These are phyloP conservation scores for Bungarus multicinctus DNA, from an alignment of 2,113 vertebrate species.

Conservation along the genomic window DNA sequence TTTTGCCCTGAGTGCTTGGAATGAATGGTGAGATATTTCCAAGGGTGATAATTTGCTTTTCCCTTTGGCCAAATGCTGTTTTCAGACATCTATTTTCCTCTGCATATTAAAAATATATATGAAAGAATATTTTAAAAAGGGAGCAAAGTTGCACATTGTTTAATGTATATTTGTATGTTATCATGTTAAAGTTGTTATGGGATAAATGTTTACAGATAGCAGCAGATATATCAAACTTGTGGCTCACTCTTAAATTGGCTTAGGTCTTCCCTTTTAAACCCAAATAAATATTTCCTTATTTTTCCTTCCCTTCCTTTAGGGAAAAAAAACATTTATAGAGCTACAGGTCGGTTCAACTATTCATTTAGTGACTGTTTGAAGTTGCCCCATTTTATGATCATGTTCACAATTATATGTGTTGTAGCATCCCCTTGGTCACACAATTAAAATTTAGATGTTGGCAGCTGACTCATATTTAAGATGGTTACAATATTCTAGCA, in stretches of 20 bases:
- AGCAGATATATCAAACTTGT: neutral
- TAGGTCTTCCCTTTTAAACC: neutral
- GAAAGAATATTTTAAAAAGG: neutral
- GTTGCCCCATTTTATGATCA: too few relatives aligned
- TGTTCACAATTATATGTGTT: neutral
- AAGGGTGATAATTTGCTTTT: neutral
- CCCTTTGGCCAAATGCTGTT: neutral
- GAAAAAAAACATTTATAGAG: neutral
- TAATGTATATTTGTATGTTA: neutral
- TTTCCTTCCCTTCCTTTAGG: neutral
- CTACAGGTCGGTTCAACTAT: neutral
- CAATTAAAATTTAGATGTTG: neutral
- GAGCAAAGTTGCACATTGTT: neutral
- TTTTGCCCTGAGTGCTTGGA: neutral
- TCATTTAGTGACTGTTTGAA: neutral
- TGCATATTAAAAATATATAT: neutral
- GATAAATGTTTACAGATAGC: neutral
- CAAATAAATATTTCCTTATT: neutral
- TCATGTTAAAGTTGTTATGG: neutral
- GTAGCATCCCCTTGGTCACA: neutral
- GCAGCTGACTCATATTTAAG: neutral
- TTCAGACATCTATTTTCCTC: neutral
- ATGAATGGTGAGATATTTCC: neutral
- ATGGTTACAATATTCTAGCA: neutral
- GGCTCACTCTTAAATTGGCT: neutral